Conservation (phyloP, 2,113 vertebrate genomes). For the Neotragus moschatus region DNA sequence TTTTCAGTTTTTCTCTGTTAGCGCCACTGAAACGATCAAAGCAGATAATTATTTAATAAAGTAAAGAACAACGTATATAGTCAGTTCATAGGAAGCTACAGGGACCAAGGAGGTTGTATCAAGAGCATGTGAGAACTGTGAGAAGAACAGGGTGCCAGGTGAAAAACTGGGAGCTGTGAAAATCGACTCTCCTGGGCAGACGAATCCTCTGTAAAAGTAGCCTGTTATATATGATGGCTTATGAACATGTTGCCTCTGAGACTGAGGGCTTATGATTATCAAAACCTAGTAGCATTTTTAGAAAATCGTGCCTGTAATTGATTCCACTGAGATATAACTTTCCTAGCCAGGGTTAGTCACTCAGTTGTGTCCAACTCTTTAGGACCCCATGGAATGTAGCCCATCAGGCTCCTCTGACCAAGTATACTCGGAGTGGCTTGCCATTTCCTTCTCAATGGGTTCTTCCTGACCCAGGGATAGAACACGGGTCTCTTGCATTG, state of each 20-base stretch:
- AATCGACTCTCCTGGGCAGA: background rate
- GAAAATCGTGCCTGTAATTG: background rate
- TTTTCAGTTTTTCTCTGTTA: background rate
- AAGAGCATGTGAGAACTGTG: background rate
- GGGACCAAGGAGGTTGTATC: background rate
- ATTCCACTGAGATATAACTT: background rate
- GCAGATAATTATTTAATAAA: conserved; percentile 27
- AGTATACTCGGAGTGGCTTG: background rate
- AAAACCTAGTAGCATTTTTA: background rate
- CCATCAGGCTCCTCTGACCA: background rate
- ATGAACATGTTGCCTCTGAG: background rate
- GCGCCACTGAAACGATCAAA: background rate
- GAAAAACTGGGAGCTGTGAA: background rate
- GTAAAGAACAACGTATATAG: background rate
- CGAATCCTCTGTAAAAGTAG: background rate
- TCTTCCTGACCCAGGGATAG: background rate
- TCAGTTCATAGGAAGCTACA: background rate
- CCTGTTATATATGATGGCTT: background rate
- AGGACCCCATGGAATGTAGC: background rate
- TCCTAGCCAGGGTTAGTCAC: background rate
- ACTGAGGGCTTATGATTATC: background rate
- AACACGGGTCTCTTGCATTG: background rate
- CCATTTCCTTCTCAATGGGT: background rate
- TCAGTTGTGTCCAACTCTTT: background rate
- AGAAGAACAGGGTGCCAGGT: background rate